Base-by-base conservation (phyloP, 1,140 invertebrate genomes). In the Spodoptera litura region DNA sequence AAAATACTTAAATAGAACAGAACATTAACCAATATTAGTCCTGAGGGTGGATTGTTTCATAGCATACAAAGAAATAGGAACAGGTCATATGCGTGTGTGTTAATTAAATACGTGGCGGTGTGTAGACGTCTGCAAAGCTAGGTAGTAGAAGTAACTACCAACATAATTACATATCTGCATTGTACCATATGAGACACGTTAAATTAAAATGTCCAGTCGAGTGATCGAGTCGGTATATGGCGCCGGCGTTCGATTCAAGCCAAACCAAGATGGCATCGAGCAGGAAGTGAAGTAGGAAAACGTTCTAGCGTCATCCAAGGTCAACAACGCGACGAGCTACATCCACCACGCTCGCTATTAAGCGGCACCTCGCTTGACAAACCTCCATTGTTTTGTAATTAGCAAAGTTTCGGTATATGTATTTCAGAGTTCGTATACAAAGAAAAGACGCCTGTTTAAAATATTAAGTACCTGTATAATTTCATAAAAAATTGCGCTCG, bases 271-370 rank as follows among this genome's bases (percentile, higher is more conserved):
- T 91, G 89, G 86, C 85, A 89, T 86, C 85, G 79, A 94, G 85
- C 87, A 94, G 92, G 92, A 94, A 93, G 90, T 91, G 81, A 90
- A 88, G 89, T 91, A 94, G 91, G 91, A 94, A 93, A 92, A 94
- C 90, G 88, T 86, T 89, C 85, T 87, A 89, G 82, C 90, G 89
- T 89, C 88, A 88, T 83, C 83, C 91, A 94, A 94, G 92, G 92
- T 87, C 88, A 80, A 80, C 82, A 74, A 78, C 84, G 85, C 82
- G 85, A 83, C 88, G 85, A 87, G 81, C 78, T 88, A 78, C 83
- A 87, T 85, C 87, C 85, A 88, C 85, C 84, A 85, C 82, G 76
- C 76, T 62, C 82, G 70, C 73, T 77, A 86, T 87, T 84, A 87
- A 81, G 38, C 68, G 80, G 68, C 74, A 80, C 76, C 68, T 83